Evolutionary conservation across 2,113 vertebrate species (phyloP), one percentile per base, ranked within the genome.

Genomic region (Nipponia nippon): DNA sequence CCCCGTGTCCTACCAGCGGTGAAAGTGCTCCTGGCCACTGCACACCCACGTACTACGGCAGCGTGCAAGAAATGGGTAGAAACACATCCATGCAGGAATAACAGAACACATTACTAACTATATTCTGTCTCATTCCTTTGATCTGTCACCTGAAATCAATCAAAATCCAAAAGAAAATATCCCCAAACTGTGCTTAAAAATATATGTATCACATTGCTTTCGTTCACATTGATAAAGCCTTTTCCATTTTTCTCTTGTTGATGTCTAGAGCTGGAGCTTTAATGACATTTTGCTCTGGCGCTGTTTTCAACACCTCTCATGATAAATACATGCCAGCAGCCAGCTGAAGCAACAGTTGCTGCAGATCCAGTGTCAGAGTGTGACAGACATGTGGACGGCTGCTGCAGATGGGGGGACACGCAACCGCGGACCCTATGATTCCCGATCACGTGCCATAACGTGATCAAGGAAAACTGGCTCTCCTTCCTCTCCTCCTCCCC

Each of bases 311-410:
- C 90, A 83, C 85, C 61, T 15, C 71, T 70, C 77, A 84, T 85
- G 93, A 96, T 92, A 95, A 95, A 89, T 58, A 29, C 10, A 4
- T 38, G 93, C 87, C 65, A 94, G 88, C 87, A 96, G 81, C 90
- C 55, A 56, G 88, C 93, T 97, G 96, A 97, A 76, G 61, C 13
- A 95, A 63, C 97, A 97, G 97, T 96, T 96, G 92, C 96, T 61
- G 83, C 83, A 86, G 98, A 96, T 97, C 94, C 87, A 42, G 92
- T 97, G 95, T 98, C 97, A 97, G 94, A 94, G 97, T 92, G 96
- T 98, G 97, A 97, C 98, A 87, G 95, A 70, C 97, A 82, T 93
- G 97, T 73, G 95, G 82, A 56, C 0, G 80, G 96, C 86, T 58
- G 90, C 93, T 91, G 83, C 5, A 20, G 53, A 69, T 56, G 92